A percentile compares a stretch with the other conserved stretches of the same genome.
phyloP scores from a whole-genome alignment of 2,888 invertebrate genomes.

The Epicampocera succincta region DNA sequence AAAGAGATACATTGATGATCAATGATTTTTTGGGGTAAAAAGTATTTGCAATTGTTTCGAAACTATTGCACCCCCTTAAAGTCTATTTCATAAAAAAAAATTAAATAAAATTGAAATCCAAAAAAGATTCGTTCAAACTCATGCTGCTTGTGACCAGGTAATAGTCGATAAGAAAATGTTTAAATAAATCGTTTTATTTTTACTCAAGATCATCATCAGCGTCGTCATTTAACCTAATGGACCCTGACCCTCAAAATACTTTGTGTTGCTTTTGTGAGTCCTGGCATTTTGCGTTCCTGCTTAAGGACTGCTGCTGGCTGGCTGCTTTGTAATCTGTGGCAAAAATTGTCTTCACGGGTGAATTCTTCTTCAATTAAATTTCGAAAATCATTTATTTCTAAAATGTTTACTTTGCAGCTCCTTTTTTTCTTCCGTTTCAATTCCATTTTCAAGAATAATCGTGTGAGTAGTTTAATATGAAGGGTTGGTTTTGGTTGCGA shows the following conservation, averaged over 20 bases:
- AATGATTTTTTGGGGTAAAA: slow-evolving; percentile 40
- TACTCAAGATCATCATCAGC: slow-evolving; percentile 68
- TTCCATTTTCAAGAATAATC: slow-evolving; percentile 6
- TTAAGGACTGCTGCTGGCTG: slow-evolving; percentile 50
- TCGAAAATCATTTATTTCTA: slow-evolving; percentile 55
- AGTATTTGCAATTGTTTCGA: slow-evolving; percentile 15
- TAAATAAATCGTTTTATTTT: slow-evolving; percentile 47
- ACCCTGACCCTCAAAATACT: slow-evolving; percentile 75
- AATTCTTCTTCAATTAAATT: slow-evolving; percentile 63
- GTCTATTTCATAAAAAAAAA: slow-evolving; percentile 53
- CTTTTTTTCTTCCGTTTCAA: neutral
- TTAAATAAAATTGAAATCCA: slow-evolving; percentile 26
- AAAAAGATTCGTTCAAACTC: neutral
- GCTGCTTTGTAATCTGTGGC: slow-evolving; percentile 64
- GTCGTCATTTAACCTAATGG: slow-evolving; percentile 80
- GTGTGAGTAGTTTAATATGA: slow-evolving; percentile 20
- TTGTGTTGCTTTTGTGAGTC: slow-evolving; percentile 5
- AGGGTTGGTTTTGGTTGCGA: slow-evolving; percentile 42
- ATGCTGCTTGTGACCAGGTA: slow-evolving; percentile 47
- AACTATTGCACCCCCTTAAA: slow-evolving; percentile 45
- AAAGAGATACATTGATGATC: slow-evolving; percentile 53
- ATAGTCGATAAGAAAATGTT: slow-evolving; percentile 18
- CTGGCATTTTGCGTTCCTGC: neutral
- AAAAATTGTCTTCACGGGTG: slow-evolving; percentile 71
- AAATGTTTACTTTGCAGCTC: slow-evolving; percentile 62